phyloP scores from a whole-genome alignment of 2,888 invertebrate genomes.

The Chrysolina oricalcia region DNA sequence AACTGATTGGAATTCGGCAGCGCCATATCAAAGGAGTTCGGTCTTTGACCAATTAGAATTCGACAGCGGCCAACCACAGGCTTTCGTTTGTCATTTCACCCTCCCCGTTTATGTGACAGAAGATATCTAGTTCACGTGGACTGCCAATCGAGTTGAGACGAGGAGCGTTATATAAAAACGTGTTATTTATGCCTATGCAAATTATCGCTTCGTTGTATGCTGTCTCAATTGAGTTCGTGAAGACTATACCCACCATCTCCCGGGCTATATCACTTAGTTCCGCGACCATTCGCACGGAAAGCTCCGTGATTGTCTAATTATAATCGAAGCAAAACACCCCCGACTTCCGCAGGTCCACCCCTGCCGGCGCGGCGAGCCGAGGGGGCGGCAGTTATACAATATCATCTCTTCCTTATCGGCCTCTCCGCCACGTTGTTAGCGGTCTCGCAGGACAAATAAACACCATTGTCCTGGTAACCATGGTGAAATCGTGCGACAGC shows the following conservation, averaged over 20 bases:
- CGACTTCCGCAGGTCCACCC: conserved; percentile 24
- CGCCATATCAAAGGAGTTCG: too few species aligned
- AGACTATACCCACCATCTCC: background rate
- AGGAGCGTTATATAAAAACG: too few species aligned
- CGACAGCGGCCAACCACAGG: too few species aligned
- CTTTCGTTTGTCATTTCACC: too few species aligned
- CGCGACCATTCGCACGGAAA: conserved; percentile 5
- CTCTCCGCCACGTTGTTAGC: conserved; percentile 72
- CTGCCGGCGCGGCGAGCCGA: conserved; percentile 36
- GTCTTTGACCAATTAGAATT: too few species aligned
- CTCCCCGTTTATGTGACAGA: too few species aligned
- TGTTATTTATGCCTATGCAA: too few species aligned
- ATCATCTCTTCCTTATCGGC: conserved; percentile 72
- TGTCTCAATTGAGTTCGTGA: too few species aligned
- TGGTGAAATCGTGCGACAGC: conserved; percentile 72
- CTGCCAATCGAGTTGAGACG: too few species aligned
- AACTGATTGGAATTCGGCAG: too few species aligned
- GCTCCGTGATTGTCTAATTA: conserved; percentile 26
- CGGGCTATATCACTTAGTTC: conserved; percentile 9
- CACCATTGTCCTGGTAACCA: conserved; percentile 73
- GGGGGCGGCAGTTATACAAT: conserved; percentile 67
- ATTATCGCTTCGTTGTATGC: too few species aligned
- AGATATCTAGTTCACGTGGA: too few species aligned
- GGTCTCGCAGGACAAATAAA: conserved; percentile 73
- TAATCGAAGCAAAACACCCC: conserved; percentile 17